A percentile compares a stretch with the other conserved stretches of the same genome.
Conservation (phyloP, 1,140 invertebrate species). For the Ephestia elutella region DNA sequence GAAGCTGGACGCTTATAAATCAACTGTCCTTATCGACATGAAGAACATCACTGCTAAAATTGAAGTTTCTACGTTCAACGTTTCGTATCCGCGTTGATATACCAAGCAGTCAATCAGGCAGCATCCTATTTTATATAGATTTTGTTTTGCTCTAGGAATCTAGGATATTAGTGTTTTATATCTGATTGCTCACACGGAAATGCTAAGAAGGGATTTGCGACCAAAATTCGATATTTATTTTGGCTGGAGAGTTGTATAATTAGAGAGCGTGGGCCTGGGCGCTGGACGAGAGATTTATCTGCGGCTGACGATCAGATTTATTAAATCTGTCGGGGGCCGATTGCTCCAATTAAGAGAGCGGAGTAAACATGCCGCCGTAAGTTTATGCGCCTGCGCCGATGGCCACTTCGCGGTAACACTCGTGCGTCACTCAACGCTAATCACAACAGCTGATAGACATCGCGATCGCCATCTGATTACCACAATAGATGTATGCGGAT, state of each 20-base stretch:
- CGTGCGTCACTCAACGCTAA: slow-evolving; percentile 36
- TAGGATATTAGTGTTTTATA: too few species aligned
- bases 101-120: too few species aligned
- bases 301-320: slow-evolving; percentile 43
- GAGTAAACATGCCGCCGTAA: slow-evolving; percentile 48
- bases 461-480: slow-evolving; percentile 3
- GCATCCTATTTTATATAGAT: too few species aligned
- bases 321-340: slow-evolving; percentile 51
- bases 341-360: slow-evolving; percentile 54
- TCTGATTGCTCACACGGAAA: too few species aligned
- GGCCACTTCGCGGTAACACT: slow-evolving; percentile 21
- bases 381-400: slow-evolving; percentile 34
- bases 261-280: slow-evolving; percentile 25
- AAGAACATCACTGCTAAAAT: too few species aligned
- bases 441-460: slow-evolving; percentile 16
- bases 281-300: slow-evolving; percentile 46
- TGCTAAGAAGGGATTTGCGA: background rate
- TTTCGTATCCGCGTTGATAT: too few species aligned
- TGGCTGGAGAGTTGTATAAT: slow-evolving; percentile 7
- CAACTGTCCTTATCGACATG: too few species aligned
- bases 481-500: background rate
- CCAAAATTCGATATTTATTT: background rate
- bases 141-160: too few species aligned
- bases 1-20: too few species aligned
- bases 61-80: too few species aligned